Evolutionary conservation across 2,888 invertebrate species (phyloP), one percentile per base, ranked within the genome.

Genomic region (Neoaliturus tenellus): DNA sequence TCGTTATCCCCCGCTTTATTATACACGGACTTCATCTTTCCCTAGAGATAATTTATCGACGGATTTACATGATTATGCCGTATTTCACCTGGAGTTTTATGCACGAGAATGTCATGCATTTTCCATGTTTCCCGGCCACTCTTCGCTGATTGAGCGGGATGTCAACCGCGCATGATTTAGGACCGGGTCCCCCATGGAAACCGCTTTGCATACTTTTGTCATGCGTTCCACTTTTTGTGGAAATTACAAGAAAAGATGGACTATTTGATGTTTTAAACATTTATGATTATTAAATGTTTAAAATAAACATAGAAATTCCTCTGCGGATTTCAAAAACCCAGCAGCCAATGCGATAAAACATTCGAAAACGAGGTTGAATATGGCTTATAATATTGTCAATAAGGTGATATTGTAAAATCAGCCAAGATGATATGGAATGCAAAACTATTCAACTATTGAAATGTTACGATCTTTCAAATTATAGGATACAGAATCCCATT

Each of bases 31-130:
- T 39, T 39, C 69, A 39, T 75, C 44, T 28, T 28, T 62, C 62
- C 31, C 31, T 3, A 17, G 62, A 28, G 73, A 75, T 28, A 75
- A 75, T 75, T 75, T 75, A 75, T 75, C 14, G 73, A 75, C 73
- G 73, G 33, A 75, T 75, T 75, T 75, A 39, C 73, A 75, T 75
- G 73, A 75, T 44, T 75, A 44, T 75, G 41, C 44, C 33, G 41
- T 75, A 75, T 75, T 44, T 75, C 20, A 20, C 17, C 23, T 39
- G 41, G 35, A 35, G 39, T 71, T 71, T 33, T 39, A 41, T 39
- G 41, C 71, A 17, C 71, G 71, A n/a, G n/a, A n/a, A 39, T 71
- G 71, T 71, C 71, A 35, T 41, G 71, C 71, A 71, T 71, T 71
- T 71, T 71, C 41, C 71, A 71, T 41, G 71, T 71, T 6, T 71